These are phyloP conservation scores for Idaea biselata DNA, from an alignment of 2,888 invertebrate genomes.

Conservation along the genomic window DNA sequence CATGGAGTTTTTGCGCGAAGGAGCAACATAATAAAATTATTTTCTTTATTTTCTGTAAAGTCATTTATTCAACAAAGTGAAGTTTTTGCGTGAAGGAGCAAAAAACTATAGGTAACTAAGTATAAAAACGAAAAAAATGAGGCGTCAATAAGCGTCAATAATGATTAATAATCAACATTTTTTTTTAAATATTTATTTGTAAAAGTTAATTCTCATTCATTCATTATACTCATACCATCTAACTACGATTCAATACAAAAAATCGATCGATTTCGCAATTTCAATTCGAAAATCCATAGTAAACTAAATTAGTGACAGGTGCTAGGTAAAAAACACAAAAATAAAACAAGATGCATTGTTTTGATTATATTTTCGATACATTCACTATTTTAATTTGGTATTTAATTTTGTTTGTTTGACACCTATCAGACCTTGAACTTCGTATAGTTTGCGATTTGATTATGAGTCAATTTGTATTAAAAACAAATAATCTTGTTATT, in stretches of 20 bases:
- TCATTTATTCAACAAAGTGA: no score
- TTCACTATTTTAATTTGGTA: constrained; percentile 21
- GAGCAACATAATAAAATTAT: no score
- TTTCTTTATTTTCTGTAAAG: no score
- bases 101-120: no score
- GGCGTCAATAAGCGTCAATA: no score
- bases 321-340: background rate
- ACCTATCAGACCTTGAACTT: constrained; percentile 1
- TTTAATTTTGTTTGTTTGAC: background rate
- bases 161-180: no score
- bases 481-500: background rate
- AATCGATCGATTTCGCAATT: background rate
- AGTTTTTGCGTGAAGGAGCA: no score
- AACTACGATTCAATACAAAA: no score
- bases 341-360: background rate
- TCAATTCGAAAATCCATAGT: background rate
- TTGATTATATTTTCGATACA: background rate
- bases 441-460: background rate
- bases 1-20: no score
- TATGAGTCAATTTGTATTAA: background rate
- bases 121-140: no score
- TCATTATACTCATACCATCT: background rate
- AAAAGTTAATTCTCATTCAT: background rate
- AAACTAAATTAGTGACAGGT: background rate
- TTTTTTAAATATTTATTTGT: no score